Evolutionary conservation across 1,140 invertebrate genomes (phyloP).

Genomic region (Matsumurasca onukii): DNA sequence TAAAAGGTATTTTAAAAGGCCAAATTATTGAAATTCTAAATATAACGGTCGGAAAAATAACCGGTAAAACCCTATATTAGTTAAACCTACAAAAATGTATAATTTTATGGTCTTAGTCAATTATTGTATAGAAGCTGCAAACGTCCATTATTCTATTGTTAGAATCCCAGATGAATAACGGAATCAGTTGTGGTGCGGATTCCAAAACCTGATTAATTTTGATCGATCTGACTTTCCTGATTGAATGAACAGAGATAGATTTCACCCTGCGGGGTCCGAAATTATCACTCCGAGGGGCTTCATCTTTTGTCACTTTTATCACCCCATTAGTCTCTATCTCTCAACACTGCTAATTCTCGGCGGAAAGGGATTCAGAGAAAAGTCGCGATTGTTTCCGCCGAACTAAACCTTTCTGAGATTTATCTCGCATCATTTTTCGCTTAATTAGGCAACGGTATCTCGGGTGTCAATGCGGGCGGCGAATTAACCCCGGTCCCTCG

Average conservation of each 20-base stretch:
- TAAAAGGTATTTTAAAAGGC: too few relatives aligned
- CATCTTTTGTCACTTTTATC: neutral
- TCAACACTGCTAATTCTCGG: neutral
- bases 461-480: neutral
- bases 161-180: neutral
- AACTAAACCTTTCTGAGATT: neutral
- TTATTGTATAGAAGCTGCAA: too few relatives aligned
- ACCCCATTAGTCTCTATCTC: neutral
- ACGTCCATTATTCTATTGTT: neutral
- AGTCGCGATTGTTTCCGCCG: constrained; percentile 3
- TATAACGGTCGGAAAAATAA: too few relatives aligned
- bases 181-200: neutral
- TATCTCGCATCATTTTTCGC: constrained; percentile 2
- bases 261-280: neutral
- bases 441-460: neutral
- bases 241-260: neutral
- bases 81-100: too few relatives aligned
- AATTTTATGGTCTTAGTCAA: too few relatives aligned
- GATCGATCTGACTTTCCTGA: neutral
- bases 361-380: constrained; percentile 16
- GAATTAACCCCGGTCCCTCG: neutral
- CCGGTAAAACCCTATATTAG: too few relatives aligned
- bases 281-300: neutral
- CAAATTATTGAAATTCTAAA: too few relatives aligned
- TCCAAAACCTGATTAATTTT: neutral